Conservation (phyloP, 1,140 invertebrate genomes). For the Drosophila cardini region DNA sequence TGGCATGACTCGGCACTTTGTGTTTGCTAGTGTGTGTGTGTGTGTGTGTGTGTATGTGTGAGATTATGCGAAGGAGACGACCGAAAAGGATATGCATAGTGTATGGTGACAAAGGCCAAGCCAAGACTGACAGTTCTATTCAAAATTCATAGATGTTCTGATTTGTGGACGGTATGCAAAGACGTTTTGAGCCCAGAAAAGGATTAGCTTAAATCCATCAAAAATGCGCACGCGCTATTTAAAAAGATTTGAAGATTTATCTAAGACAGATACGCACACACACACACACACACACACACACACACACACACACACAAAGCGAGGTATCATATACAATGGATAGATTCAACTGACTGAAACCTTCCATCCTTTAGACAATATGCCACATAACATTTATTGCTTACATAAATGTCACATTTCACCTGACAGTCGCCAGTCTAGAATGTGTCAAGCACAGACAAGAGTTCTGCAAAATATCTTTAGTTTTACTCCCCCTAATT, state of each 20-base stretch:
- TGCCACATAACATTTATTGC: slow-evolving; percentile 35
- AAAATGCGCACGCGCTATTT: slow-evolving; percentile 26
- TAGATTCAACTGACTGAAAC: slow-evolving; percentile 27
- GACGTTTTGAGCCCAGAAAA: slow-evolving; percentile 53
- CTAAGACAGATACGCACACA: no score
- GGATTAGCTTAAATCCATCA: slow-evolving; percentile 53
- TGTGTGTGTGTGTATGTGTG: no score
- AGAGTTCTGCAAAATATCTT: no score
- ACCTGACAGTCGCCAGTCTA: slow-evolving; percentile 4
- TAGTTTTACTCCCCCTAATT: no score
- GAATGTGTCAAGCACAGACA: slow-evolving; percentile 2
- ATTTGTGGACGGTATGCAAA: slow-evolving; percentile 58
- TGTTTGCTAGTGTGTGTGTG: no score
- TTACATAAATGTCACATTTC: slow-evolving; percentile 19
- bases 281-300: slow-evolving; percentile 8
- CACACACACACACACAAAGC: neutral
- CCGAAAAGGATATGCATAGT: neutral
- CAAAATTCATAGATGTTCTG: slow-evolving; percentile 71
- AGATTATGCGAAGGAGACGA: neutral
- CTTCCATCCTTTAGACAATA: slow-evolving; percentile 25
- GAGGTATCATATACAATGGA: slow-evolving; percentile 53
- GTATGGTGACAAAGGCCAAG: neutral
- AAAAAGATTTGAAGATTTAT: slow-evolving; percentile 34
- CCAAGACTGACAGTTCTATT: slow-evolving; percentile 22
- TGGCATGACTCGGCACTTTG: slow-evolving; percentile 36